Base-by-base conservation (phyloP, 2,113 vertebrate genomes). In the Serinus canaria region DNA sequence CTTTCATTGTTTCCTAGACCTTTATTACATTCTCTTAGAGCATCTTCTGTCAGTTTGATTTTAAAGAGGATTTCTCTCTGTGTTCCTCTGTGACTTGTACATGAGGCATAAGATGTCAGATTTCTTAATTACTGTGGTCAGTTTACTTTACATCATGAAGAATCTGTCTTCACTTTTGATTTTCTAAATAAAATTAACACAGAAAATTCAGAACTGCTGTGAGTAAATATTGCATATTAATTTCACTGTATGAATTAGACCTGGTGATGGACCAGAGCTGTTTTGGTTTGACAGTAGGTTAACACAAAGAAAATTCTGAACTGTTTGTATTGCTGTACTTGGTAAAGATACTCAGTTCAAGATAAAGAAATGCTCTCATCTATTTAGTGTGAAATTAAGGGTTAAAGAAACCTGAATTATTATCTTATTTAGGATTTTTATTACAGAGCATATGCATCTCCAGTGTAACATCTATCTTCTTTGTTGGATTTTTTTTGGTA, bases 51-150 rank as follows among this genome's bases (percentile, higher is more conserved):
- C 55, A 69, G 23, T 31, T 91, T 83, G 67, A 59, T 88, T 96
- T 96, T 92, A 59, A 63, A 35, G 33, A 77, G 5, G 5, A 63
- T 78, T 94, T 95, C 24, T 83, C 49, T 83, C 33, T 68, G 44
- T 92, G 55, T 83, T 90, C 37, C 25, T 85, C 55, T 84, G 56
- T 89, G 63, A 75, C 41, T 73, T 89, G 44, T 72, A 67, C 11
- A 11, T 12, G 16, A 35, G 44, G 21, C 52, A 59, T 66, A 90
- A 93, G 35, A 73, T 75, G 56, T 82, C 89, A 78, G 27, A 69
- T 92, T 91, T 70, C 77, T 60, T 94, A 89, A 96, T 95, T 83
- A 80, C 27, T 86, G 17, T 74, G 77, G 70, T 84, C 82, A 87
- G 74, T 91, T 94, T 89, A 41, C 31, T 68, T 93, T 66, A 59